Percentiles rank a stretch among this genome's conserved stretches.
Conservation (phyloP, 2,113 vertebrate genomes). For the Puntigrus tetrazona region DNA sequence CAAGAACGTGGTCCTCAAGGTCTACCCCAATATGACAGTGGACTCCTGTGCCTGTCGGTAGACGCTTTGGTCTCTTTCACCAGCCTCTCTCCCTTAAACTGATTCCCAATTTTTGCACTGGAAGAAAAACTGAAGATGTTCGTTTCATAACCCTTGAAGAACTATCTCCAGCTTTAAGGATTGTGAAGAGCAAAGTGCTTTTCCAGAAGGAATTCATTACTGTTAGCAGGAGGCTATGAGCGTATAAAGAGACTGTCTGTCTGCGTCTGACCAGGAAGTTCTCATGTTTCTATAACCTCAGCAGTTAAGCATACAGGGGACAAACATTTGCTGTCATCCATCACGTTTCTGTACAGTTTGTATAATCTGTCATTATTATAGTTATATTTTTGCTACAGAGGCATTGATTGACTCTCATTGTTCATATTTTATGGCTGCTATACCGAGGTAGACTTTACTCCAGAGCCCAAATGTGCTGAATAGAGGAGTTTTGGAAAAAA, state of each 20-base stretch:
- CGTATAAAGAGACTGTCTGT: constrained; percentile 25
- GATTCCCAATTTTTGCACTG: constrained; percentile 64
- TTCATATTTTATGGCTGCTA: constrained; percentile 68
- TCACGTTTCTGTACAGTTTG: constrained; percentile 54
- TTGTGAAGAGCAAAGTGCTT: constrained; percentile 22
- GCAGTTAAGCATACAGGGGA: constrained; percentile 26
- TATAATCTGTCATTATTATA: constrained; percentile 32
- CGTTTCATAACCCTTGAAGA: constrained; percentile 15
- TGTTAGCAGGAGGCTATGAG: constrained; percentile 20
- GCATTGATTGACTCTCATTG: constrained; percentile 37
- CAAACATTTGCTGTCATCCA: constrained; percentile 33
- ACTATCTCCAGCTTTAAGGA: constrained; percentile 36
- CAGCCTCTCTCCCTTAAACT: constrained; percentile 35
- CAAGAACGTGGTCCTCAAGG: constrained; percentile 94
- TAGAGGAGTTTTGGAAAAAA: constrained; percentile 41
- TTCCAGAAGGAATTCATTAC: constrained; percentile 40
- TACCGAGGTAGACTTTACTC: constrained; percentile 65
- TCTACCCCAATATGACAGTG: constrained; percentile 98
- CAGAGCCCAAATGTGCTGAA: constrained; percentile 62
- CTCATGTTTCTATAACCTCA: constrained; percentile 12
- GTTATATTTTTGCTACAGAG: constrained; percentile 48
- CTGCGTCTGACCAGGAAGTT: constrained; percentile 4
- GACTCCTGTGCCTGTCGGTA: constrained; percentile 95
- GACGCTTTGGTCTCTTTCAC: constrained; percentile 33
- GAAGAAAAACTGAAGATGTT: constrained; percentile 62